Evolutionary conservation across 1,140 invertebrate species (phyloP).

Genomic region (Calycopis cecrops): DNA sequence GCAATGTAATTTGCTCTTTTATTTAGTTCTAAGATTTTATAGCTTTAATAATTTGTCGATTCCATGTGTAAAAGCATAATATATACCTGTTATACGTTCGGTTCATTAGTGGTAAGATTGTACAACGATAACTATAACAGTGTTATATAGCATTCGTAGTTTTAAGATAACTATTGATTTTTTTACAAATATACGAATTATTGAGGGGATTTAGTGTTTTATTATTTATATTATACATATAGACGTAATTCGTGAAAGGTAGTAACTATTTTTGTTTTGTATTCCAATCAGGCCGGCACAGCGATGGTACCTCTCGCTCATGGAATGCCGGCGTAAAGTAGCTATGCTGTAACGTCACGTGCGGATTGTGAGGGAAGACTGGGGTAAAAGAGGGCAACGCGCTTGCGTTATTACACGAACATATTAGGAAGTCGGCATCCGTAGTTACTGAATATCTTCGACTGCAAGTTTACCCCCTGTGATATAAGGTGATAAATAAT

Average conservation of each 20-base stretch:
- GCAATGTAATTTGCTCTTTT: slow-evolving; percentile 5
- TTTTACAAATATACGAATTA: slow-evolving; percentile 11
- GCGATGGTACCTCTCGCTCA: no score
- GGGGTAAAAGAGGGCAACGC: no score
- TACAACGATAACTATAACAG: neutral
- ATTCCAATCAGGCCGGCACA: no score
- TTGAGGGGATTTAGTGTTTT: neutral
- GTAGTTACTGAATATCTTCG: no score
- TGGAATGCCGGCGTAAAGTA: no score
- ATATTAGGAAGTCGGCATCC: no score
- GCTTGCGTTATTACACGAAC: no score
- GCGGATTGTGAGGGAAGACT: no score
- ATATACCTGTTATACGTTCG: neutral
- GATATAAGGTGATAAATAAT: slow-evolving; percentile 26
- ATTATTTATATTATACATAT: neutral
- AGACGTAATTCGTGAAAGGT: neutral
- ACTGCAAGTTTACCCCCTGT: no score
- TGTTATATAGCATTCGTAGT: slow-evolving; percentile 1
- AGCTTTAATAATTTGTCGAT: slow-evolving; percentile 7
- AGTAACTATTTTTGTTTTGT: no score
- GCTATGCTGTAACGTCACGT: no score
- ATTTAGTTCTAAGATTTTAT: slow-evolving; percentile 7
- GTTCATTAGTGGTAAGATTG: neutral
- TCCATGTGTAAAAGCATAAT: slow-evolving; percentile 5
- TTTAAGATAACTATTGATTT: neutral